phyloP scores from a whole-genome alignment of 2,797 vertebrate genomes.

The Mormyrops boulengeri region DNA sequence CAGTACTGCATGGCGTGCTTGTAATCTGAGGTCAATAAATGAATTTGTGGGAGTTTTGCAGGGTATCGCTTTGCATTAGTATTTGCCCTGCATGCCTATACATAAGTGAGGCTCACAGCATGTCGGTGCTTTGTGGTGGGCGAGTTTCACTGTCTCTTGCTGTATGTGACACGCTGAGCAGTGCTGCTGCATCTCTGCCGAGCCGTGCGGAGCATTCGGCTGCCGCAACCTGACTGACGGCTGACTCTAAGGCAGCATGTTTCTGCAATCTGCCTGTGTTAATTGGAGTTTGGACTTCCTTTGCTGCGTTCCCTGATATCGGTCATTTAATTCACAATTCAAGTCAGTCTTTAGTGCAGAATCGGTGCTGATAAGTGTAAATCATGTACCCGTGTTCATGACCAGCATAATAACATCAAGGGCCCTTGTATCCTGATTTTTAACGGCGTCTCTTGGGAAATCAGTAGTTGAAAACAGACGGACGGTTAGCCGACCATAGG shows the following conservation, averaged over 20 bases:
- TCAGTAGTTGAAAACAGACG: background rate
- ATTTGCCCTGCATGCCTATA: background rate
- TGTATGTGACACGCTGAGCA: background rate
- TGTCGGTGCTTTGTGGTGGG: background rate
- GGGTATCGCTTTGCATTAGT: background rate
- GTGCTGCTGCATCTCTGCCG: background rate
- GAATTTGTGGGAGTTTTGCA: background rate
- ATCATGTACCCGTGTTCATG: background rate
- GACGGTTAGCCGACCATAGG: background rate
- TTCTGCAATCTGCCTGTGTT: background rate
- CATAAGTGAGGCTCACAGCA: background rate
- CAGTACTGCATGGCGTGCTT: background rate
- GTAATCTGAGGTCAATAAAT: background rate
- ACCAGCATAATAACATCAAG: conserved; percentile 13
- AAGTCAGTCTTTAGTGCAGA: background rate
- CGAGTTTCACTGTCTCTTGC: background rate
- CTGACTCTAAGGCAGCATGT: background rate
- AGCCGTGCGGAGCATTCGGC: background rate
- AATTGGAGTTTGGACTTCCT: background rate
- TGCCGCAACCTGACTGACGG: background rate
- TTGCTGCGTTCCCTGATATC: background rate
- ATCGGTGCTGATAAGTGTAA: background rate
- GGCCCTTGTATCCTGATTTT: conserved; percentile 12
- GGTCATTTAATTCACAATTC: background rate
- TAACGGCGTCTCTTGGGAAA: background rate